These are phyloP conservation scores for Hypsibius dujardini DNA, from an alignment of 1,140 invertebrate genomes.

Conservation along the genomic window DNA sequence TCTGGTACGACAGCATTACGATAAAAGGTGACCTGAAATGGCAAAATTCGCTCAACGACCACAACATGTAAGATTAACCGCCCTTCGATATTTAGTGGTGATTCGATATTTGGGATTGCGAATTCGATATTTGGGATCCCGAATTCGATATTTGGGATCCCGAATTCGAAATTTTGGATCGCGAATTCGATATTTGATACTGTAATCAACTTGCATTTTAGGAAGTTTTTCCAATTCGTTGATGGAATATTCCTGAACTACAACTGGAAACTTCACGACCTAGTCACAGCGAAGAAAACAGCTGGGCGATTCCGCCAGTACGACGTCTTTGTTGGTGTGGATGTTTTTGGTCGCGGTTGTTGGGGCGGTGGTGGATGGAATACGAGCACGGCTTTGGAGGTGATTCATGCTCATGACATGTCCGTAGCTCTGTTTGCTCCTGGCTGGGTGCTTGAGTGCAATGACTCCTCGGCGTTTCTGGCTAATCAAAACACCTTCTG, in stretches of 20 bases:
- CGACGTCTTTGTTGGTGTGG: constrained; percentile 78
- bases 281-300: constrained; percentile 1
- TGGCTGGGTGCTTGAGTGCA: constrained; percentile 65
- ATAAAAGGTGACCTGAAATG: constrained; percentile 55
- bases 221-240: constrained; percentile 62
- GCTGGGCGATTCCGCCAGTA: background rate
- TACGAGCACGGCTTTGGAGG: constrained; percentile 50
- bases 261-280: constrained; percentile 45
- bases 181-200: background rate
- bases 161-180: too few relatives aligned
- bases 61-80: constrained; percentile 48
- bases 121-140: too few relatives aligned
- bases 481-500: constrained; percentile 47
- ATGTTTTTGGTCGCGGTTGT: constrained; percentile 81
- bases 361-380: constrained; percentile 70
- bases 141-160: too few relatives aligned
- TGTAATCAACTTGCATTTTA: constrained; percentile 28
- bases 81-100: too few relatives aligned
- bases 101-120: too few relatives aligned
- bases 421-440: constrained; percentile 80
- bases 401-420: constrained; percentile 46
- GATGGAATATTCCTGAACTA: constrained; percentile 95
- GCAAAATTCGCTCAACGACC: constrained; percentile 75
- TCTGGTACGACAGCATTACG: constrained; percentile 90
- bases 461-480: constrained; percentile 41